Evolutionary conservation across 2,888 invertebrate genomes (phyloP), one percentile per base, ranked within the genome.

Genomic region (Ochropleura leucogaster): DNA sequence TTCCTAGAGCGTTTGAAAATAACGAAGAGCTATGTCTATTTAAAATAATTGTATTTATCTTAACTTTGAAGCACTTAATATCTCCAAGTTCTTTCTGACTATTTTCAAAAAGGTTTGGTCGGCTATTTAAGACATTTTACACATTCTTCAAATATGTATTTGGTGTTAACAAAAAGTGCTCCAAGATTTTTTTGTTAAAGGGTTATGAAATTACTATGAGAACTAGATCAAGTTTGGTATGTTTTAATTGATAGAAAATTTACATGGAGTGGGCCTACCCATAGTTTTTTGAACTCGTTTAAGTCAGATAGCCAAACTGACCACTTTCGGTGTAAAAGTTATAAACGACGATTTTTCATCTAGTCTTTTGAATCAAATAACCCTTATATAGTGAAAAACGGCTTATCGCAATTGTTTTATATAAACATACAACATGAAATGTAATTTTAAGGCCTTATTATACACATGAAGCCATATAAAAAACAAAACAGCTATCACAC

Each of bases 371-470:
- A 42, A 42, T 57, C 42, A 51, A 51, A 57, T n/a, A 78, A 40
- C 49, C 62, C 47, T 80, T 30, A n/a, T 12, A 59, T 62, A 79
- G 20, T 47, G 18, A 71, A 59, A 62, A 77, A 6, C 8, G 20
- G 47, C 18, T 20, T 16, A 53, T 12, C 20, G 40, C n/a, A 63
- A 49, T 65, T 5, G 4, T 68, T 68, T 79, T 42, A 84, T 79
- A 64, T 53, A 47, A 55, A 57, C 64, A 55, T 75, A 63, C 65
- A 73, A 81, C 40, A 79, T 79, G 83, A 68, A 72, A 83, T 79
- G 79, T 79, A 57, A 64, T 63, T 65, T 82, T 84, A 80, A 84
- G 81, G 82, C 82, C 82, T 69, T 82, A 84, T 44, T 76, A 72
- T 65, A 76, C 69, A 82, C 47, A 63, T 76, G 67, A 69, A 82